Conservation (phyloP, 53 echinoderm and acorn worm genomes). For the Henricia sp. region DNA sequence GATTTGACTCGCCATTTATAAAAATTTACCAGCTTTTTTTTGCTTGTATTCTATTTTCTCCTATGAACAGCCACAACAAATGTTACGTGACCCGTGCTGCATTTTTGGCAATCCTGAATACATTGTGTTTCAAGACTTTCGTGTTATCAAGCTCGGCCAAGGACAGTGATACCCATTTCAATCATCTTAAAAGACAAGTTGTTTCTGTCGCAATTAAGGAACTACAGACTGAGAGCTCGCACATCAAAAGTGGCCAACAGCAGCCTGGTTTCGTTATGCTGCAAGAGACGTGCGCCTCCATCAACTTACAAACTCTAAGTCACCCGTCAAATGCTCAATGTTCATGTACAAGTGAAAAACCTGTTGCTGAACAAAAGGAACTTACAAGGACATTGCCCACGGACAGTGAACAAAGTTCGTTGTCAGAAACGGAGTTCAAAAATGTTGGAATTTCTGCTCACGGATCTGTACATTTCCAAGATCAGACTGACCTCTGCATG, state of each 20-base stretch:
- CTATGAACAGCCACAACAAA: slow-evolving; percentile 64
- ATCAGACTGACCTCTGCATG: not conserved
- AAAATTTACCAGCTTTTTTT: too few relatives aligned
- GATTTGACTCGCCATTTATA: too few relatives aligned
- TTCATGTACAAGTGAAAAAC: not conserved
- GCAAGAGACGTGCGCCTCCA: slow-evolving; percentile 55
- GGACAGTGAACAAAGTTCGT: too few relatives aligned
- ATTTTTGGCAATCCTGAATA: slow-evolving; percentile 68
- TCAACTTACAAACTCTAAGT: too few relatives aligned
- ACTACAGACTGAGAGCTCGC: slow-evolving; percentile 4
- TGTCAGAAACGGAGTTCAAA: too few relatives aligned
- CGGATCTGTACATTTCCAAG: not conserved
- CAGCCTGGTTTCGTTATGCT: slow-evolving; percentile 59
- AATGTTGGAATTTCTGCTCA: not conserved
- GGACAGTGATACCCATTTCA: not conserved
- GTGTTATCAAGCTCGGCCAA: slow-evolving; percentile 21
- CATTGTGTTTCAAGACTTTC: slow-evolving; percentile 47
- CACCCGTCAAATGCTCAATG: not conserved
- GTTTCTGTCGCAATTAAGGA: slow-evolving; percentile 6
- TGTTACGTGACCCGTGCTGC: slow-evolving; percentile 83
- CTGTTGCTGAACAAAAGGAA: not conserved
- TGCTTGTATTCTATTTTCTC: not conserved
- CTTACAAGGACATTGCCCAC: too few relatives aligned
- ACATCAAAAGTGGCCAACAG: not conserved
- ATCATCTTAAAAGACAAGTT: not conserved